Evolutionary conservation across 2,113 vertebrate species (phyloP), one percentile per base, ranked within the genome.

Genomic region (Brachyhypopomus gauderio): DNA sequence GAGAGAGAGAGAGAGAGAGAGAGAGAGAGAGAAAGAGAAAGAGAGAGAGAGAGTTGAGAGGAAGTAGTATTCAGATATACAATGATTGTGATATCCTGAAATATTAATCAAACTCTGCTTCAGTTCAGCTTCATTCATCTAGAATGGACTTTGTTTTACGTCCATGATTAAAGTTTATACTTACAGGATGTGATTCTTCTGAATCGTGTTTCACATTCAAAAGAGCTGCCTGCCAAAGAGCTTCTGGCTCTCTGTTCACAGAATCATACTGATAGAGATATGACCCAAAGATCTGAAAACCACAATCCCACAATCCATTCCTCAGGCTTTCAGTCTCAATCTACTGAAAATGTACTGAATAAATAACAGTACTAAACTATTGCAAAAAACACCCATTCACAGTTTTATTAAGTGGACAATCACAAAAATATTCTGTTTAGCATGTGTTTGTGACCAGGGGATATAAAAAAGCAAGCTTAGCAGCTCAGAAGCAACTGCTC

Each of bases 321-420:
- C 27, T 38, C 30, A 8, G 17, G 66, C 63, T 34, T 66, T 30
- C 9, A 36, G 16, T 3, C 34, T n/a, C 16, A 69, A 69, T 38
- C 34, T n/a, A 38, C 11, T 69, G 34, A 69, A 69, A 38, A 20
- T 20, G n/a, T 7, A 34, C 63, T 34, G 30, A 69, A 69, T 69
- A 38, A 70, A 36, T n/a, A 2, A 7, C 55, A 27, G 12, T 56
- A 22, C 23, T 41, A 8, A 75, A 22, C 14, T 25, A 25, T 23
- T 59, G 5, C 12, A 75, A 58, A 52, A 75, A 77, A 79, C 23
- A 64, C 12, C 17, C 56, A 23, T 72, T 77, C 30, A 1, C 25
- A 34, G 27, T 38, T 85, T 41, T 72, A 36, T 23, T 81, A 70
- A 52, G 81, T 75, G 19, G 20, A 84, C 45, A 48, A 81, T 82